Base-by-base conservation (phyloP, 2,113 vertebrate genomes). In the Campylomormyrus tamandua region DNA sequence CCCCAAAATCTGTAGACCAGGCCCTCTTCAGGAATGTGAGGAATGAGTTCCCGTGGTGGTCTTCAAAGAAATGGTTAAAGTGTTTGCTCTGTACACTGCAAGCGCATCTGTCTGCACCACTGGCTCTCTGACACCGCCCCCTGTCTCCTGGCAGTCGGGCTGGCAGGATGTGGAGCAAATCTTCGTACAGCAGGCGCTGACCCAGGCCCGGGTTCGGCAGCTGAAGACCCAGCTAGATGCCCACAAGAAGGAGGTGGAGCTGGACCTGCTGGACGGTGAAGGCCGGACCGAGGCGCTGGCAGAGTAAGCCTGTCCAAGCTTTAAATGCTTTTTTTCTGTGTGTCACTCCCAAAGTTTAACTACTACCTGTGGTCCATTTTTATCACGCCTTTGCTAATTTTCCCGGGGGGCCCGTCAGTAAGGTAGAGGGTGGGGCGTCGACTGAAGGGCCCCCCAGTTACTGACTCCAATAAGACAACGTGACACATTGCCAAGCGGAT, bases 121-220 rank as follows among this genome's bases (percentile, higher is more conserved):
- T n/a, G 56, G 56, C n/a, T 66, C 62, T 27, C 2, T 27, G 24
- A 8, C n/a, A n/a, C n/a, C 1, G 1, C 17, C 77, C 13, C 39
- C 3, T 90, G 48, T 92, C 35, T 90, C 62, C 49, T 45, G 90
- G 15, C 91, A 97, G 97, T 93, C 93, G 84, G 95, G 94, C 9
- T 97, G 96, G 97, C 91, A 93, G 62, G 94, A 95, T 13, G 94
- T 95, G 9, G 94, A 96, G 88, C 91, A 93, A 87, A 93, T 93
- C 66, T 92, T 92, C 4, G 90, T 96, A 77, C 92, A 95, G 48
- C 90, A 96, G 91, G 91, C 93, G 0, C 92, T 92, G 24, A 94
- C 94, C 31, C 94, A 94, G 7, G 83, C 89, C 15, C 93, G 92
- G 90, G 90, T 93, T 35, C 91, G 85, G 85, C 90, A 91, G 87